Base-by-base conservation (phyloP, 2,113 vertebrate species). In the Eurystomus gularis region DNA sequence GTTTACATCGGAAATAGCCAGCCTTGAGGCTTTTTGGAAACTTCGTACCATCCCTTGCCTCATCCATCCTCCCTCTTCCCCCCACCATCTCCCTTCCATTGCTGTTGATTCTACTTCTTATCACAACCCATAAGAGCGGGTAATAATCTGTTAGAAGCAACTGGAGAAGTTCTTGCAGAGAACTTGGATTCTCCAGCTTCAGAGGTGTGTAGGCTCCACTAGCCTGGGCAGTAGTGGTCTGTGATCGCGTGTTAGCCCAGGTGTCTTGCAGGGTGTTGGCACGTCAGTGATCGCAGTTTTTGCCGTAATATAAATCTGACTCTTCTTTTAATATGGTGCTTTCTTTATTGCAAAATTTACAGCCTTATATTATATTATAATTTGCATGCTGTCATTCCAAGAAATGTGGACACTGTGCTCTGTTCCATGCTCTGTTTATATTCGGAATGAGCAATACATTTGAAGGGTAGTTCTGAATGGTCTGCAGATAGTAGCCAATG, bases 191-290 rank as follows among this genome's bases (percentile, higher is more conserved):
- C 46, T 78, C 5, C 44, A 40, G 54, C 44, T 69, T 40, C 29
- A 6, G 0, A 6, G 6, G 2, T 7, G 13, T 2, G 2, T 11
- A 19, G 80, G 16, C 51, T 79, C 26, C 4, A 1, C 11, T n/a
- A 24, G 17, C 40, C 35, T 33, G 26, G 46, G 42, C 42, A 61
- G 17, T 7, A 51, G 28, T 17, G 35, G 4, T 33, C 58, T 35
- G 12, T 25, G 40, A 9, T 68, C 54, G 69, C 35, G 5, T 11
- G 1, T 33, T 35, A 31, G 33, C 39, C 52, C 79, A 48, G 15
- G 7, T 35, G 7, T 3, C 25, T 52, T 11, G 24, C 12, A 4
- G 28, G 29, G 33, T 71, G 29, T 69, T 76, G 37, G 68, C 57
- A 31, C 49, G 76, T 85, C 66, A 46, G 0, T 2, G 13, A 19